Evolutionary conservation across 2,888 invertebrate species (phyloP).

Genomic region (Epicampocera succincta): DNA sequence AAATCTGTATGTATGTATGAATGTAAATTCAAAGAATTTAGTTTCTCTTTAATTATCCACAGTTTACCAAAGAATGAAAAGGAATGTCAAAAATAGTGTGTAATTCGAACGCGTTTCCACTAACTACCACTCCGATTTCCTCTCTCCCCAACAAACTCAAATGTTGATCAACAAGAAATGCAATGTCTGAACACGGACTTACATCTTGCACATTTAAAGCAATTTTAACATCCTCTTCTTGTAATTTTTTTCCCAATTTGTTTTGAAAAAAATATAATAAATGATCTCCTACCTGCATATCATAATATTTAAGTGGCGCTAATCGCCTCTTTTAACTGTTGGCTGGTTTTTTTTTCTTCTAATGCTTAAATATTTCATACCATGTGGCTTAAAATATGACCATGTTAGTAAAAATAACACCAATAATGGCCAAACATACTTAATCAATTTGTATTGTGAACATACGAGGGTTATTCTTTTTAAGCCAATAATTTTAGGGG

Average conservation of each 20-base stretch:
- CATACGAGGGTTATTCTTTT: not conserved
- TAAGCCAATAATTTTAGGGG: no score
- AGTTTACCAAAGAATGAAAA: no score
- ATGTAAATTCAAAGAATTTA: no score
- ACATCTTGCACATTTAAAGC: no score
- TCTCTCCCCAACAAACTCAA: no score
- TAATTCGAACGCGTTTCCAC: no score
- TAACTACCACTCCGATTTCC: no score
- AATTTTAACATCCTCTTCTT: no score
- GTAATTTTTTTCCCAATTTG: not conserved
- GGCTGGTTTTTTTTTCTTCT: slow-evolving; percentile 28
- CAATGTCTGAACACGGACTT: not conserved
- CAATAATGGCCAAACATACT: slow-evolving; percentile 19
- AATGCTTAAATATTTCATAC: slow-evolving; percentile 16
- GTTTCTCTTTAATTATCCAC: no score
- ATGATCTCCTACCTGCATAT: slow-evolving; percentile 49
- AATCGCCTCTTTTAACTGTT: slow-evolving; percentile 42
- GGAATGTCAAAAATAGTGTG: no score
- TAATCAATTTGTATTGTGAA: slow-evolving; percentile 1
- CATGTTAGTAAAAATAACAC: slow-evolving; percentile 5
- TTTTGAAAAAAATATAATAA: slow-evolving; percentile 17
- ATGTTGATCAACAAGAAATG: no score
- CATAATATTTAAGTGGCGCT: slow-evolving; percentile 57
- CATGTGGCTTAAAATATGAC: slow-evolving; percentile 41
- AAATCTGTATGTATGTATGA: no score